phyloP scores from a whole-genome alignment of 2,888 invertebrate genomes.

The Helicoverpa assulta region DNA sequence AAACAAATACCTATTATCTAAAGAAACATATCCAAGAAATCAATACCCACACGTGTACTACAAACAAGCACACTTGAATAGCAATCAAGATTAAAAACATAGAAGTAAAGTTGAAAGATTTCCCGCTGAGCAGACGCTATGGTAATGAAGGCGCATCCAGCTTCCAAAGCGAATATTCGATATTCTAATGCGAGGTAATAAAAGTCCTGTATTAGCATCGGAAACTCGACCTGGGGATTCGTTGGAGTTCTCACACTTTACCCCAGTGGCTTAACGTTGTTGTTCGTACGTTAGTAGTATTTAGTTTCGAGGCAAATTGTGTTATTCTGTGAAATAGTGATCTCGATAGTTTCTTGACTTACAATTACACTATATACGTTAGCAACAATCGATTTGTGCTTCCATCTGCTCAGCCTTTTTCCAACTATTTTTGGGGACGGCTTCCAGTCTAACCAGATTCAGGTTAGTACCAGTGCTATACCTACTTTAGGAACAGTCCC shows the following conservation, averaged over 20 bases:
- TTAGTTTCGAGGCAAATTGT: constrained; percentile 21
- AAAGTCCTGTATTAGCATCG: constrained; percentile 72
- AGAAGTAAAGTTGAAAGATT: constrained; percentile 49
- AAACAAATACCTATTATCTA: too few relatives aligned
- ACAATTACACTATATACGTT: not conserved
- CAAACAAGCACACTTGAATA: constrained; percentile 11
- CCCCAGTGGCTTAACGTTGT: constrained; percentile 36
- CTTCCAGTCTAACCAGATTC: too few relatives aligned
- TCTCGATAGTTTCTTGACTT: not conserved
- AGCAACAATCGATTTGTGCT: too few relatives aligned
- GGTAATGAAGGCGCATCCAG: constrained; percentile 73
- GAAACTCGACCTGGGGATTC: constrained; percentile 56
- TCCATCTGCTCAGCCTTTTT: too few relatives aligned
- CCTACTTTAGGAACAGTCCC: too few relatives aligned
- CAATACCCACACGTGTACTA: not conserved
- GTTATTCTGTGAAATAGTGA: not conserved
- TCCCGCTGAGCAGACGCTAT: constrained; percentile 70
- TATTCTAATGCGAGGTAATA: constrained; percentile 83
- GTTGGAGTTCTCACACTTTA: constrained; percentile 49
- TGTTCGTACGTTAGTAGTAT: constrained; percentile 14
- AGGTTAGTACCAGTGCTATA: too few relatives aligned
- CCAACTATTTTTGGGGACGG: too few relatives aligned
- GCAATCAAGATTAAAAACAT: constrained; percentile 47
- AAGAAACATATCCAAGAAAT: too few relatives aligned
- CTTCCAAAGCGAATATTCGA: constrained; percentile 75